These are phyloP conservation scores for Hycleus phaleratus DNA, from an alignment of 1,140 invertebrate species.

Conservation along the genomic window DNA sequence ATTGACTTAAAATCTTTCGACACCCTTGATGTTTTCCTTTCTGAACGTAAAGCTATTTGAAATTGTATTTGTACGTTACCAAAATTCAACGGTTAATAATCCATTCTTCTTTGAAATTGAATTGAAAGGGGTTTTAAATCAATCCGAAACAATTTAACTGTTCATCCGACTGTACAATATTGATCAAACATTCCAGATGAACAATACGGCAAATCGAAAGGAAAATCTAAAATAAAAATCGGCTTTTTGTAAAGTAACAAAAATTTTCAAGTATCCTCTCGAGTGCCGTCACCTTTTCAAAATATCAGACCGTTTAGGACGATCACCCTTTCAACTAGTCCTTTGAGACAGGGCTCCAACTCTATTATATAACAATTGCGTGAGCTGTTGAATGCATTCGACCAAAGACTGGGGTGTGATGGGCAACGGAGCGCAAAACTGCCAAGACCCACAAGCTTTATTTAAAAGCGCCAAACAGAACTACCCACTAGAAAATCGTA, in stretches of 20 bases:
- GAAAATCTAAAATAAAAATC: too few relatives aligned
- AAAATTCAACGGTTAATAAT: too few relatives aligned
- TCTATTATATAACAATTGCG: constrained; percentile 31
- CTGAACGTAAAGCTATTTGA: not conserved
- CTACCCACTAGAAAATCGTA: too few relatives aligned
- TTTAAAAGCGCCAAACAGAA: constrained; percentile 1
- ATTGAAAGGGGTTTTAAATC: not conserved
- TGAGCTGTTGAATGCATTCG: constrained; percentile 26
- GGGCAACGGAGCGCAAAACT: constrained; percentile 25
- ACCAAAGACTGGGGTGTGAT: constrained; percentile 25
- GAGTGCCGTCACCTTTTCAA: constrained; percentile 28
- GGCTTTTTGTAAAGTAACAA: too few relatives aligned
- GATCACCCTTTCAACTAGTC: constrained; percentile 27
- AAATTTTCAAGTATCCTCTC: constrained; percentile 15
- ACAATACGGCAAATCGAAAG: not conserved
- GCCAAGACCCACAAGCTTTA: constrained; percentile 18
- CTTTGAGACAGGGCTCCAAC: constrained; percentile 16
- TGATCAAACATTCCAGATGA: constrained; percentile 25
- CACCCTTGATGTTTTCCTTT: not conserved
- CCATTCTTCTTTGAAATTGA: too few relatives aligned
- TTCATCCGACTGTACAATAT: constrained; percentile 19
- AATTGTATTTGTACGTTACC: not conserved
- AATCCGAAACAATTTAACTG: constrained; percentile 20
- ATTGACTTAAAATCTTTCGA: constrained; percentile 11
- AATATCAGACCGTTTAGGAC: constrained; percentile 24